Evolutionary conservation across 2,888 invertebrate species (phyloP).

Genomic region (Rhagium mordax): DNA sequence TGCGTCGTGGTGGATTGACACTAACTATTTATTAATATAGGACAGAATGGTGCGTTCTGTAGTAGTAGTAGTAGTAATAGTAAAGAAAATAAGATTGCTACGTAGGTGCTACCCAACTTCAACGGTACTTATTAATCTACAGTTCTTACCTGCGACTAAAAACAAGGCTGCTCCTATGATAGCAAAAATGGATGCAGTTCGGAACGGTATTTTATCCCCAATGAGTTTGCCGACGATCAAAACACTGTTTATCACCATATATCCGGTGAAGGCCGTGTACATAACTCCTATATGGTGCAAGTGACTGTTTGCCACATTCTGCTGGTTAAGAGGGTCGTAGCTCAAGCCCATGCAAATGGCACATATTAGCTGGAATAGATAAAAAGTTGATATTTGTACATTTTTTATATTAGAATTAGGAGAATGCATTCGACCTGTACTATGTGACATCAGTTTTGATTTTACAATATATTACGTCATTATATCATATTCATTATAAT

Average conservation of each 20-base stretch:
- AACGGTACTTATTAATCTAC: no score
- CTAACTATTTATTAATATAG: no score
- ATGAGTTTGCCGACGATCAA: constrained; percentile 75
- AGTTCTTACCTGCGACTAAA: constrained; percentile 70
- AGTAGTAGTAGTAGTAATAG: no score
- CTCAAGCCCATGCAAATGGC: constrained; percentile 77
- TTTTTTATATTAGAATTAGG: no score
- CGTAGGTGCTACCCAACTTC: no score
- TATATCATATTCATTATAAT: no score
- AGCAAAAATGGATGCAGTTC: constrained; percentile 77
- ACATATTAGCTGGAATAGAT: constrained; percentile 73
- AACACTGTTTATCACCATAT: constrained; percentile 77
- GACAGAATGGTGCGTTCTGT: no score
- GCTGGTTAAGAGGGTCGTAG: constrained; percentile 76
- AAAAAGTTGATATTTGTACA: neutral
- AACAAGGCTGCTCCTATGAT: constrained; percentile 76
- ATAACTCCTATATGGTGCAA: constrained; percentile 77
- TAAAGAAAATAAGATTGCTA: no score
- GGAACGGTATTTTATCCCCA: constrained; percentile 77
- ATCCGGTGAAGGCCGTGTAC: constrained; percentile 79
- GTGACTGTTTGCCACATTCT: constrained; percentile 72
- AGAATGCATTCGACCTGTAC: no score
- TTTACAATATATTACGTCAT: no score
- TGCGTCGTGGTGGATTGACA: no score
- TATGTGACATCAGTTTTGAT: no score